phyloP scores from a whole-genome alignment of 2,113 vertebrate genomes.

The Rhea pennata region DNA sequence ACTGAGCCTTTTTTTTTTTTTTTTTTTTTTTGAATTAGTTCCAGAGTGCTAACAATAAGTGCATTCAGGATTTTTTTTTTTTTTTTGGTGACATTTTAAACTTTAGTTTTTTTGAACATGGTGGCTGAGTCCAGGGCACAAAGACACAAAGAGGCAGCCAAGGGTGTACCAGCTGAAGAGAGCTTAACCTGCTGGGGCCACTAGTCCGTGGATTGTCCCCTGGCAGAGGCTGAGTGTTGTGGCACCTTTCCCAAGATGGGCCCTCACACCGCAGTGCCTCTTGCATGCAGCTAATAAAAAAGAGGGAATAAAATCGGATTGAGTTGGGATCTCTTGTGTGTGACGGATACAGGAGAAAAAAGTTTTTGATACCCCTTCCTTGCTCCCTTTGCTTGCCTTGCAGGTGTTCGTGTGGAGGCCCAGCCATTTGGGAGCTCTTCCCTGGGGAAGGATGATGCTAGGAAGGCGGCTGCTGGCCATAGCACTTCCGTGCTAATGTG shows the following conservation, averaged over 20 bases:
- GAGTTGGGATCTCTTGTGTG: background rate
- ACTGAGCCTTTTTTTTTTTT: background rate
- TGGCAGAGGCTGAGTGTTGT: background rate
- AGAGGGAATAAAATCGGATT: background rate
- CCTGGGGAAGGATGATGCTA: background rate
- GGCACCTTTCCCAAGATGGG: background rate
- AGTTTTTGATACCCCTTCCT: background rate
- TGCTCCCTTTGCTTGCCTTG: no score
- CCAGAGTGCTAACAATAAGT: background rate
- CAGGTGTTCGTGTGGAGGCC: background rate
- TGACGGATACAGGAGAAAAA: background rate
- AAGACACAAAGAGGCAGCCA: background rate
- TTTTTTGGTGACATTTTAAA: background rate
- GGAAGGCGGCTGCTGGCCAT: no score
- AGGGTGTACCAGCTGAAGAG: background rate
- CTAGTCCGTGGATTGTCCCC: background rate
- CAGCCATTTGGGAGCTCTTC: background rate
- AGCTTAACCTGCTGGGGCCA: background rate
- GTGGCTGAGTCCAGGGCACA: background rate
- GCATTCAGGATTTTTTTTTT: background rate
- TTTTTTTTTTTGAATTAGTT: background rate
- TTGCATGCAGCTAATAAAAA: background rate
- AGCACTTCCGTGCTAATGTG: background rate
- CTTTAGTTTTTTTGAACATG: background rate
- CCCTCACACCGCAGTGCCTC: rapidly evolving